phyloP scores from a whole-genome alignment of 2,113 vertebrate genomes.

The Cryptoleucopteryx plumbea region DNA sequence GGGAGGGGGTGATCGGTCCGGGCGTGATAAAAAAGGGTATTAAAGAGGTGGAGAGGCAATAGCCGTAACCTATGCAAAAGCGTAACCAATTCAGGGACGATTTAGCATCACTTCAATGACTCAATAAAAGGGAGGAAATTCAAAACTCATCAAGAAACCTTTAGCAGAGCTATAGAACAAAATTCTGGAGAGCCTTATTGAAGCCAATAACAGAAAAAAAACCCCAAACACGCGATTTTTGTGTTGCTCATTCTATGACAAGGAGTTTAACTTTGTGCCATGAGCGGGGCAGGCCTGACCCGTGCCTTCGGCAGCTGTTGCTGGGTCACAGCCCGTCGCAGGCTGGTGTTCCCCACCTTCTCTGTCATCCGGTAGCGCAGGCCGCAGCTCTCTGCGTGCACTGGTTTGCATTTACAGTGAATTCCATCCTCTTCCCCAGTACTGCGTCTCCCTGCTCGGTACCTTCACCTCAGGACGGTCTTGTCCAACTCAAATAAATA shows the following conservation, averaged over 20 bases:
- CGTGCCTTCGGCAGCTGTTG: fast-evolving
- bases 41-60: not conserved
- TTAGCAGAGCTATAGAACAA: too few species aligned
- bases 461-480: not conserved
- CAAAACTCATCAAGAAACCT: not conserved
- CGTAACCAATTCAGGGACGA: not conserved
- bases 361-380: fast-evolving
- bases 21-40: fast-evolving
- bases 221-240: fast-evolving
- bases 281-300: too few species aligned
- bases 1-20: too few species aligned
- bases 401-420: not conserved
- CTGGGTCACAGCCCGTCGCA: too few species aligned
- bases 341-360: too few species aligned
- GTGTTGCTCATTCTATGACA: fast-evolving
- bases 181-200: not conserved
- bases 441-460: fast-evolving
- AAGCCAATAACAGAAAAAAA: not conserved
- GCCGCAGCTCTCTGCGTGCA: fast-evolving
- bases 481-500: not conserved
- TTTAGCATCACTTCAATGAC: fast-evolving
- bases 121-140: not conserved
- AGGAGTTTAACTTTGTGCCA: too few species aligned
- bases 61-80: too few species aligned
- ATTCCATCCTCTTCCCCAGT: not conserved